Conservation (phyloP, 1,140 invertebrate species). For the Drosophila neocordata region DNA sequence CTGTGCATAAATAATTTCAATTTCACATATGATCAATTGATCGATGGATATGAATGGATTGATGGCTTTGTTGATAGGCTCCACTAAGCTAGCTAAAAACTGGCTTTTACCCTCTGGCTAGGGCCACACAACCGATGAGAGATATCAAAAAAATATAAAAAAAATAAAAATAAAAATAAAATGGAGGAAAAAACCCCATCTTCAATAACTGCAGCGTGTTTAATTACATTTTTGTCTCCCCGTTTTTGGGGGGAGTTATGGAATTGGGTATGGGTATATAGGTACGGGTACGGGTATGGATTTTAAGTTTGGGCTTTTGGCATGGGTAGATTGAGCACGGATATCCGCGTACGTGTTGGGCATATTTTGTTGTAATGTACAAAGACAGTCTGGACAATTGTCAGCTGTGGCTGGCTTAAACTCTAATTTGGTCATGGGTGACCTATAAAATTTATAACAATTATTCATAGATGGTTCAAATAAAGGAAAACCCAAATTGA, state of each 20-base stretch:
- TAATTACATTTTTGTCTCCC: constrained; percentile 37
- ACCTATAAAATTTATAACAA: constrained; percentile 57
- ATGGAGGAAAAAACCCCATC: background rate
- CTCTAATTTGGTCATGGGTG: constrained; percentile 42
- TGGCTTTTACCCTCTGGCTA: constrained; percentile 47
- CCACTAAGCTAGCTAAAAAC: constrained; percentile 44
- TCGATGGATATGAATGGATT: constrained; percentile 32
- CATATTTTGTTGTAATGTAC: constrained; percentile 38
- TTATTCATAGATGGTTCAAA: constrained; percentile 8
- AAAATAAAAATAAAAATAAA: background rate
- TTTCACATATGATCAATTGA: constrained; percentile 64
- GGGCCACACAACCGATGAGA: constrained; percentile 16
- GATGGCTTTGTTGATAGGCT: constrained; percentile 70
- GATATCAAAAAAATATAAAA: too few relatives aligned
- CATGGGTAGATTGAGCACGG: constrained; percentile 67
- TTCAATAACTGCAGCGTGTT: constrained; percentile 45
- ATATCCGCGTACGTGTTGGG: constrained; percentile 74
- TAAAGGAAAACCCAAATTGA: background rate
- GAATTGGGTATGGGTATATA: constrained; percentile 20
- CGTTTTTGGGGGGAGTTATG: constrained; percentile 36
- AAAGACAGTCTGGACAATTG: constrained; percentile 11
- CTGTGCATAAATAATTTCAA: constrained; percentile 80
- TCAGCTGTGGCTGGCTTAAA: constrained; percentile 25
- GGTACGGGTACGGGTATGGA: constrained; percentile 24
- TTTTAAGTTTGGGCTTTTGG: constrained; percentile 45